Evolutionary conservation across 2,797 vertebrate genomes (phyloP).

Genomic region (Triplophysa bombifrons): DNA sequence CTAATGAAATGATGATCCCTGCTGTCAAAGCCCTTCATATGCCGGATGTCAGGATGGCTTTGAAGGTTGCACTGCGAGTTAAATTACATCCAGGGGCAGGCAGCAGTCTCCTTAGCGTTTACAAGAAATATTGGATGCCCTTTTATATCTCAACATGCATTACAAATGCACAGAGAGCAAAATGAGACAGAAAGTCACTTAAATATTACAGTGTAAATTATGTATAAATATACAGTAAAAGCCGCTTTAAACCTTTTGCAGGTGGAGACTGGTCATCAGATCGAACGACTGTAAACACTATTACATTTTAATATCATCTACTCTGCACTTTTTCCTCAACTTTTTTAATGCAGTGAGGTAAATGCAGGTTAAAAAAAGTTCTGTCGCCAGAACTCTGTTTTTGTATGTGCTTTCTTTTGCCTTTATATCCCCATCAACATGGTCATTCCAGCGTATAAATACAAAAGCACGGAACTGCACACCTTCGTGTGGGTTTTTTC

Average conservation of each 20-base stretch:
- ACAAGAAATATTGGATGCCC: slow-evolving; percentile 61
- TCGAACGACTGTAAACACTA: slow-evolving; percentile 60
- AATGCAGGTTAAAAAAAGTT: not conserved
- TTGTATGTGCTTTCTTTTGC: not conserved
- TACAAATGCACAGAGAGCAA: slow-evolving; percentile 48
- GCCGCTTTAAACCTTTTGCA: slow-evolving; percentile 64
- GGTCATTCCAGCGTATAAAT: not conserved
- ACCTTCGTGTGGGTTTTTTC: not conserved
- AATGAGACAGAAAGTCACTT: slow-evolving; percentile 54
- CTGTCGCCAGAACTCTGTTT: not conserved
- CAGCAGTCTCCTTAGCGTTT: slow-evolving; percentile 56
- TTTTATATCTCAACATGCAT: slow-evolving; percentile 54
- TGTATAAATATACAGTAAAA: slow-evolving; percentile 51
- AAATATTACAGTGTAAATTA: slow-evolving; percentile 54
- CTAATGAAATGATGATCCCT: slow-evolving; percentile 63
- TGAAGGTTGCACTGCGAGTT: slow-evolving; percentile 54
- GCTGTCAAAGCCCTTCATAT: slow-evolving; percentile 45
- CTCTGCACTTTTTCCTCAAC: slow-evolving; percentile 63
- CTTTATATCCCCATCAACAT: not conserved
- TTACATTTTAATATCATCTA: slow-evolving; percentile 58
- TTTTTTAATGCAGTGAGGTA: not conserved
- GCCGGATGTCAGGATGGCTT: slow-evolving; percentile 40
- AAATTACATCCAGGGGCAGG: slow-evolving; percentile 55
- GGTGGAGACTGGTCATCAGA: slow-evolving; percentile 58
- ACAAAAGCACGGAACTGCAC: not conserved